Evolutionary conservation across 2,797 vertebrate genomes (phyloP), one percentile per base, ranked within the genome.

Genomic region (Rhynchonycteris naso): DNA sequence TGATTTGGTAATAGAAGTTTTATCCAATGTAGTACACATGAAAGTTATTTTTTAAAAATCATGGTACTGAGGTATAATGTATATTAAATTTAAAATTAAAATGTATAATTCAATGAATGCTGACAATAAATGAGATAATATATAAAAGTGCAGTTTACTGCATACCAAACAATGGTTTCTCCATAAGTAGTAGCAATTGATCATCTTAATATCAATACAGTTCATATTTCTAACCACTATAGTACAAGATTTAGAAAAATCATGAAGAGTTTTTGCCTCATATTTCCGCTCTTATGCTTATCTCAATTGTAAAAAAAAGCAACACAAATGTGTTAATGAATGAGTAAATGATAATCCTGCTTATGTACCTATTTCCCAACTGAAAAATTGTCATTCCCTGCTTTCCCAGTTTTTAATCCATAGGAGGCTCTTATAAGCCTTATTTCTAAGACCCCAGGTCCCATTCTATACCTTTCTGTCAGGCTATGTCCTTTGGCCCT

Each of bases 31-130:
- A 91, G 43, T 35, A 82, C 1, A 65, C 4, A 50, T 33, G 19
- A 18, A 58, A 1, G 35, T n/a, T 63, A 61, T 19, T 22, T 68
- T 90, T 68, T 56, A 52, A 61, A 76, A 52, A 54, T 71, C 47
- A 66, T 14, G 14, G 3, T 52, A 63, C 19, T 89, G 16, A 78
- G 22, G 2, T 74, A 16, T 43, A 52, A 56, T 79, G 65, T 69
- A 26, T 10, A 83, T 26, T 76, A 75, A 90, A 54, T 52, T 65
- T 78, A 84, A 5, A 71, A 38, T 74, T 81, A 52, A 94, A 78
- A 35, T 75, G 19, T 66, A 58, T 76, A 24, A 30, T 50, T 90
- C n/a, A 47, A 1, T 63, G 47, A 65, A 50, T 78, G 10, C 78
- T 89, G 58, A 59, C 24, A 91, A 58, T 33, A 75, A 80, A 65